Conservation (phyloP, 2,888 invertebrate species). For the Omphaloscelis lunosa region DNA sequence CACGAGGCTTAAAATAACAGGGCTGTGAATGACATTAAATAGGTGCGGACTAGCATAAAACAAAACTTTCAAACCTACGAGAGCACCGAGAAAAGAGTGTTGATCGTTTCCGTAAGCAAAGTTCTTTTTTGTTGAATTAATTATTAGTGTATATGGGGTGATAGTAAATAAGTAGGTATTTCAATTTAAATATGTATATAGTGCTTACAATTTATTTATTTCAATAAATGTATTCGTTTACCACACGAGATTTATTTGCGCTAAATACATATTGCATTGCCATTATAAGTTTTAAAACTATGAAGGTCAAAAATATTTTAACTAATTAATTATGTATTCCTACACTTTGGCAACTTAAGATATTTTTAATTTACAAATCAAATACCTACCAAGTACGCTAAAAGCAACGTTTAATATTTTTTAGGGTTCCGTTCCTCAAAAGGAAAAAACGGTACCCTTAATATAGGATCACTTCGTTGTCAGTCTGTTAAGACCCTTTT, state of each 20-base stretch:
- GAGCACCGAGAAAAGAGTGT: background rate
- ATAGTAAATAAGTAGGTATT: slow-evolving; percentile 29
- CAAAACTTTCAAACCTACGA: background rate
- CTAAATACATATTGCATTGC: background rate
- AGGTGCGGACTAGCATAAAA: background rate
- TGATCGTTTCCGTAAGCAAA: background rate
- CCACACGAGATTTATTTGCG: background rate
- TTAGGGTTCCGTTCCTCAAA: too few species aligned
- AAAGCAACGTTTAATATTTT: background rate
- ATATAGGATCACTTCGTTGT: too few species aligned
- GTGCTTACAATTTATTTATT: slow-evolving; percentile 28
- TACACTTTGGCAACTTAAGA: background rate
- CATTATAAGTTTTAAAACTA: background rate
- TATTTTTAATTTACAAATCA: background rate
- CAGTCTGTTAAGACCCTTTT: too few species aligned
- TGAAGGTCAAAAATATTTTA: background rate
- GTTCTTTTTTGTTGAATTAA: slow-evolving; percentile 19
- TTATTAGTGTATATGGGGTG: slow-evolving; percentile 19
- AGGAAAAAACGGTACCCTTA: too few species aligned
- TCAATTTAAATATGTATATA: slow-evolving; percentile 28
- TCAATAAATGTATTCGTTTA: slow-evolving; percentile 11
- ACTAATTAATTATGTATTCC: background rate
- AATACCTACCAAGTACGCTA: background rate
- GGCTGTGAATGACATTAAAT: slow-evolving; percentile 8
- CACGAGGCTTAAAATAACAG: background rate